Conservation (phyloP, 2,888 invertebrate genomes). For the Latrodectus elegans region DNA sequence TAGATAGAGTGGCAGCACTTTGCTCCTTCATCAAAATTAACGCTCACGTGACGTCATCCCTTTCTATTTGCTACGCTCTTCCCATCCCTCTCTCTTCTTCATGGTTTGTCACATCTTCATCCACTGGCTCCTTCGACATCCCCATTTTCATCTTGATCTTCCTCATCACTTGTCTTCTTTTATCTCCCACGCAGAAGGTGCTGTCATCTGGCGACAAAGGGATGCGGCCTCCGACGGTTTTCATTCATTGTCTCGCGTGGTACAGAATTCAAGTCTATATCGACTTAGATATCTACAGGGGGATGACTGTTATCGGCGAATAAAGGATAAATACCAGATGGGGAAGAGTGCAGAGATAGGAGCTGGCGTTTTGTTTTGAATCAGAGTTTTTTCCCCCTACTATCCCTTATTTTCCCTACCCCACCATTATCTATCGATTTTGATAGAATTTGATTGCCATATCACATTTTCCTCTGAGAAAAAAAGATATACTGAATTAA, state of each 20-base stretch:
- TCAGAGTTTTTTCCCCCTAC: not conserved
- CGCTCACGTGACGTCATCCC: conserved; percentile 23
- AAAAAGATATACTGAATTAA: too few relatives aligned
- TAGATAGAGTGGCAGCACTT: conserved; percentile 22
- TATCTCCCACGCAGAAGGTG: conserved; percentile 32
- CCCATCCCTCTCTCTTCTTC: conserved; percentile 20
- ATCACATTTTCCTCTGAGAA: too few relatives aligned
- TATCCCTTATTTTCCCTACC: too few relatives aligned
- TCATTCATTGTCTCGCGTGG: conserved; percentile 32
- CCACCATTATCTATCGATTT: too few relatives aligned
- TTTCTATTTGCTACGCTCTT: conserved; percentile 11
- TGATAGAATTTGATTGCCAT: too few relatives aligned
- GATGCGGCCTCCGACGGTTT: conserved; percentile 4
- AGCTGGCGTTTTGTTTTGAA: not conserved
- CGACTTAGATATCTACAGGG: not conserved
- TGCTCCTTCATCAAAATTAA: conserved; percentile 48
- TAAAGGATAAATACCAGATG: not conserved
- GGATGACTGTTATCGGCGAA: not conserved
- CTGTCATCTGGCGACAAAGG: conserved; percentile 53
- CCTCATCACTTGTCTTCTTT: conserved; percentile 27
- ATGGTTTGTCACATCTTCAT: conserved; percentile 1
- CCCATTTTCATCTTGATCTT: conserved; percentile 18
- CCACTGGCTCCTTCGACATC: not conserved
- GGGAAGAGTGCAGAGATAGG: not conserved
- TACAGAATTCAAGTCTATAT: not conserved